phyloP scores from a whole-genome alignment of 2,113 vertebrate species.

The Pachyramphus minor region DNA sequence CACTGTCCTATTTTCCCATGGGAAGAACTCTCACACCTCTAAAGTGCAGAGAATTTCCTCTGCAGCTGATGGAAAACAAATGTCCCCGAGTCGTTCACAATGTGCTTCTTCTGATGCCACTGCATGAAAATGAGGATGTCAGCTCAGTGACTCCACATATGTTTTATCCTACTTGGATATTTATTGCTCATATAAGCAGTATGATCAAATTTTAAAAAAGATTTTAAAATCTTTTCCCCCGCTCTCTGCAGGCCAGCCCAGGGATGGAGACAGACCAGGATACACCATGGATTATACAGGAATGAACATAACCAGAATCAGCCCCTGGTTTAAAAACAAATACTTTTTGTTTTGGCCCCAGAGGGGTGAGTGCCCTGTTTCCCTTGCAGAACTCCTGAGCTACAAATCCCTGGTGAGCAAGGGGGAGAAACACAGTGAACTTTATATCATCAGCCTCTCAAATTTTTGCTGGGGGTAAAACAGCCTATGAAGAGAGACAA shows the following conservation, averaged over 20 bases:
- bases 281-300: not conserved
- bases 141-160: not conserved
- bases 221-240: not conserved
- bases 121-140: not conserved
- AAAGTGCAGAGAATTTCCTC: not conserved
- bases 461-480: not conserved
- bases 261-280: not conserved
- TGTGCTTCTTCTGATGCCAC: not conserved
- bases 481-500: not conserved
- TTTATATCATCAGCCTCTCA: not conserved
- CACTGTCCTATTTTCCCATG: not conserved
- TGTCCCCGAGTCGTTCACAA: not conserved
- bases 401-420: not conserved
- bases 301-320: not conserved
- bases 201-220: not conserved
- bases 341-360: not conserved
- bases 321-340: not conserved
- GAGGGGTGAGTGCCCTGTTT: not conserved
- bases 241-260: not conserved
- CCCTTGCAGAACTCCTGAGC: not conserved
- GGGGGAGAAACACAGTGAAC: not conserved
- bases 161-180: not conserved
- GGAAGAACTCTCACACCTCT: not conserved
- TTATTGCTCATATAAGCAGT: not conserved
- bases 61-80: conserved; percentile 22